These are phyloP conservation scores for Henricia sp. DNA, from an alignment of 53 echinoderm and acorn worm species.

Conservation along the genomic window DNA sequence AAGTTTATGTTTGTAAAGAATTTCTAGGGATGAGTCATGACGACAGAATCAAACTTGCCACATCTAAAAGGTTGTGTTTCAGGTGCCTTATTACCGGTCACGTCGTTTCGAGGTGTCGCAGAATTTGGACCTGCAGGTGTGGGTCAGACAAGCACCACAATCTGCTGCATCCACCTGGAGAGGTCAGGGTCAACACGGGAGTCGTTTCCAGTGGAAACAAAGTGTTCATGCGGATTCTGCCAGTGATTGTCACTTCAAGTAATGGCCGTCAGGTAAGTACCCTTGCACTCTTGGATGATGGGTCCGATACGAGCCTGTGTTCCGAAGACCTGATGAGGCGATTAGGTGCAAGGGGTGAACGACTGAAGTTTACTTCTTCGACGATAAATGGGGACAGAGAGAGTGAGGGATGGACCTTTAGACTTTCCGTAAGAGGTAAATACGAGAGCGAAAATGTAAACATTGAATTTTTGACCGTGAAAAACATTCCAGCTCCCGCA, in stretches of 20 bases:
- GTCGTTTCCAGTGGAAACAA: conserved; percentile 61
- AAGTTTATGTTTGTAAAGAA: conserved; percentile 49
- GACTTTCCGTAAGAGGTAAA: conserved; percentile 47
- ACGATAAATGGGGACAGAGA: conserved; percentile 57
- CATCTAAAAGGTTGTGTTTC: conserved; percentile 54
- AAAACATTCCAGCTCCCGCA: conserved; percentile 31
- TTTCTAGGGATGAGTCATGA: conserved; percentile 38
- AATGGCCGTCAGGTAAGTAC: conserved; percentile 65
- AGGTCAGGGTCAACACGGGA: conserved; percentile 40
- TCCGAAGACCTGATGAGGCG: conserved; percentile 49
- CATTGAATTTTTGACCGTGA: conserved; percentile 55
- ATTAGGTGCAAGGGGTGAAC: conserved; percentile 46
- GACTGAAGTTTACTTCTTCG: conserved; percentile 54
- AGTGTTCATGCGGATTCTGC: conserved; percentile 64
- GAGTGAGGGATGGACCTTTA: conserved; percentile 55
- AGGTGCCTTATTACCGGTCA: conserved; percentile 56
- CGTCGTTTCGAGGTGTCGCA: conserved; percentile 31
- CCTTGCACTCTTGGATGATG: conserved; percentile 58
- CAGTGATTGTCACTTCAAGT: conserved; percentile 34
- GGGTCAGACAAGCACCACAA: conserved; percentile 54
- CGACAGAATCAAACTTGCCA: conserved; percentile 31
- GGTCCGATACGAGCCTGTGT: conserved; percentile 63
- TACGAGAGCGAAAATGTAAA: conserved; percentile 31
- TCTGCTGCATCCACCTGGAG: conserved; percentile 35
- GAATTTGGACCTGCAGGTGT: conserved; percentile 57